Percentiles rank a stretch among this genome's conserved stretches.
These are phyloP conservation scores for Aphodius granarius DNA, from an alignment of 2,888 invertebrate genomes.

Conservation along the genomic window DNA sequence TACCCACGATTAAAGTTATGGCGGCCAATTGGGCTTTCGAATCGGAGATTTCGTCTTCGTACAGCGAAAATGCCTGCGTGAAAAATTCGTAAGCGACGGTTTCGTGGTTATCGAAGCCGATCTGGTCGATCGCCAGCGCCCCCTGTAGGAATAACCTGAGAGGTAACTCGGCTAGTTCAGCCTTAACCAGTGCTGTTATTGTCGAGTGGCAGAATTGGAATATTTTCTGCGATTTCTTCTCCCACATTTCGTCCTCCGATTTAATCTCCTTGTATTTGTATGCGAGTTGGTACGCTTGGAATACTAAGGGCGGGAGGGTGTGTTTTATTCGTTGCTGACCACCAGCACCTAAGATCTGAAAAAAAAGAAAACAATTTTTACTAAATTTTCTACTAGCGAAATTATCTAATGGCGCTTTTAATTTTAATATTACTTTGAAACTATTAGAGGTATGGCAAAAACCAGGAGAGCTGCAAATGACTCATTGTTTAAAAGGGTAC, in stretches of 20 bases:
- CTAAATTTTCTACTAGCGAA: too few species aligned
- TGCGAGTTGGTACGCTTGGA: conserved; percentile 89
- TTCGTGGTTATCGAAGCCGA: conserved; percentile 92
- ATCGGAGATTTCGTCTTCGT: conserved; percentile 98
- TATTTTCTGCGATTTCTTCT: conserved; percentile 97
- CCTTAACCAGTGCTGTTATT: conserved; percentile 91
- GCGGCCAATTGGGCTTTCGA: conserved; percentile 96
- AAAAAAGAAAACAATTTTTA: too few species aligned
- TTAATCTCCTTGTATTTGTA: conserved; percentile 77
- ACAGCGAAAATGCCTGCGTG: conserved; percentile 92
- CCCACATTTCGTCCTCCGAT: conserved; percentile 95
- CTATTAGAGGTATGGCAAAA: too few species aligned
- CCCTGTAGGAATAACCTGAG: conserved; percentile 94
- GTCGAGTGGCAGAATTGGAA: conserved; percentile 98
- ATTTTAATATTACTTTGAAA: too few species aligned
- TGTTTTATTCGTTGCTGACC: conserved; percentile 86
- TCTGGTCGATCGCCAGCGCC: conserved; percentile 88
- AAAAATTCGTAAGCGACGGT: conserved; percentile 98
- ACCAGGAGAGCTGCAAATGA: too few species aligned
- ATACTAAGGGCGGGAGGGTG: conserved; percentile 92
- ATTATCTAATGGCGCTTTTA: too few species aligned
- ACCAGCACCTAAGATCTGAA: conserved; percentile 77
- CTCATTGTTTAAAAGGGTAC: too few species aligned
- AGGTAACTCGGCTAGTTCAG: conserved; percentile 92
- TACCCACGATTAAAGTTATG: conserved; percentile 92